Evolutionary conservation across 2,888 invertebrate species (phyloP), one percentile per base, ranked within the genome.

Genomic region (Endotricha flammealis): DNA sequence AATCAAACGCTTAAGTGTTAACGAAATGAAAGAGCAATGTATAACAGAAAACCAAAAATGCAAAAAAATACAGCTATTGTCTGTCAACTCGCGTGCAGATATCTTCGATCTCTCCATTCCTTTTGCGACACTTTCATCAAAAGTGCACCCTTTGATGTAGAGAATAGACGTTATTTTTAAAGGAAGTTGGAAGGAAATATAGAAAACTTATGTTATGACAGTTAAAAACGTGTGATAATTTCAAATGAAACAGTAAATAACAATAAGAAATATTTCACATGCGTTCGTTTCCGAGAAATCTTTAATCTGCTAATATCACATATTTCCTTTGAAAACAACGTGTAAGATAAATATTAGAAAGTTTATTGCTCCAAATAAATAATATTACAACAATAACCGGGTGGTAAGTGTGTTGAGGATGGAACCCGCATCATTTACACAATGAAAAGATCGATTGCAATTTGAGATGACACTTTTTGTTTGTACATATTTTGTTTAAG

Each of bases 41-140:
- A 50, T 44, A 35, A 23, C 11, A 29, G 27, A 23, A 9, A 9
- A 28, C 24, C 13, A 25, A 38, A 44, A 46, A 39, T 3, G 41
- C 28, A 12, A 37, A 20, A 17, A 29, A 38, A 41, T 38, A 40
- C 11, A 23, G 33, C 36, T 29, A 46, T 58, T 55, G 37, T 36
- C 46, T 50, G 68, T 60, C 69, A 46, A 41, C 41, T 59, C 62
- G 64, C 71, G 73, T 69, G 68, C 58, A 53, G 62, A 61, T 64
- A 66, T 71, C 56, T 66, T 53, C 56, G 54, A 66, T 66, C 59
- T 61, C 59, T 50, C 56, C 49, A 46, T 47, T 48, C 36, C 41
- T 38, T 39, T 44, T 45, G 48, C 28, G 32, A 36, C 28, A 42
- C 33, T 42, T 38, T 48, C 12, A 42, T 39, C 41, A 39, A 56